Percentiles rank a stretch among this genome's conserved stretches.
These are phyloP conservation scores for pig (Sus scrofa) DNA, from an alignment of 2,113 vertebrate species.

Conservation along the genomic window T2T-Sscrofa CM000820.6:25347501-25348000, in stretches of 20 bases:
- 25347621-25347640: neutral
- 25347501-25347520: neutral
- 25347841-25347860: neutral
- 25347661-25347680: neutral
- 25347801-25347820: neutral
- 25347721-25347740: slow-evolving; percentile 44
- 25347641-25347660: neutral
- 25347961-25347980: slow-evolving; percentile 59
- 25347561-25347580: neutral
- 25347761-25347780: neutral
- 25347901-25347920: neutral
- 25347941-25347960: slow-evolving; percentile 25
- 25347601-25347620: neutral
- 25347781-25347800: neutral
- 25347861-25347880: neutral
- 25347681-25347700: neutral
- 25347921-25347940: neutral
- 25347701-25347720: slow-evolving; percentile 45
- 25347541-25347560: neutral
- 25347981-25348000: neutral
- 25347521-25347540: neutral
- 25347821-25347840: neutral
- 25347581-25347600: neutral
- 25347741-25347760: neutral
- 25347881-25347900: neutral